Evolutionary conservation across 2,113 vertebrate genomes (phyloP), one percentile per base, ranked within the genome.

Genomic region (Menura novaehollandiae): DNA sequence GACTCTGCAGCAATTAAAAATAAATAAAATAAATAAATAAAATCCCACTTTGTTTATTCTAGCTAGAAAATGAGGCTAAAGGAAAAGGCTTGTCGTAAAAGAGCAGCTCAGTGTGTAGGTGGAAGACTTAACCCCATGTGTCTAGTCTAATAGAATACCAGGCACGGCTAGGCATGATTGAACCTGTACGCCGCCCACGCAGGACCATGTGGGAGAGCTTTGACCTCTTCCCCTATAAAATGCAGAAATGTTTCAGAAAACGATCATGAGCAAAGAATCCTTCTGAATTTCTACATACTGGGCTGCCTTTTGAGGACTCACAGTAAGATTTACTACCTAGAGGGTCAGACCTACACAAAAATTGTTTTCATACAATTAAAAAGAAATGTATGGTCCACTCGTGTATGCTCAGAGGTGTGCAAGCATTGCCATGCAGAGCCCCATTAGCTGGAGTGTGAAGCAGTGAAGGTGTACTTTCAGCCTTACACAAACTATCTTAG

Each of bases 371-470:
- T 9, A 30, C 1, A 1, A 81, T 28, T 71, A n/a, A 73, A 58
- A 47, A 69, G 11, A 71, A 47, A 33, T 2, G 3, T 3, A 2
- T 2, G 6, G 18, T 53, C 30, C 6, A 0, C 5, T 69, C 32
- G 20, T 3, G 26, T 22, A 3, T 33, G 39, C 23, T 60, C 35
- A 86, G 75, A 81, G 10, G 23, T 26, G 15, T 30, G 41, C 26
- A 41, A 62, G 33, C 5, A 1, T 12, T 21, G 55, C 64, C 19
- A 2, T 12, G 6, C 39, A 56, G 55, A 83, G 47, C 49, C 2
- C 2, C 32, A 5, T 8, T 11, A 23, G 16, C 33, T 71, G 35
- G 47, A 58, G 35, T n/a, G 6, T 51, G 67, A 60, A 73, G 28
- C 18, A 59, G 8, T 11, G 44, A 85, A 73, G 21, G 23, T 43